Evolutionary conservation across 2,888 invertebrate genomes (phyloP), one percentile per base, ranked within the genome.

Genomic region (Cataglyphis altisquamis): DNA sequence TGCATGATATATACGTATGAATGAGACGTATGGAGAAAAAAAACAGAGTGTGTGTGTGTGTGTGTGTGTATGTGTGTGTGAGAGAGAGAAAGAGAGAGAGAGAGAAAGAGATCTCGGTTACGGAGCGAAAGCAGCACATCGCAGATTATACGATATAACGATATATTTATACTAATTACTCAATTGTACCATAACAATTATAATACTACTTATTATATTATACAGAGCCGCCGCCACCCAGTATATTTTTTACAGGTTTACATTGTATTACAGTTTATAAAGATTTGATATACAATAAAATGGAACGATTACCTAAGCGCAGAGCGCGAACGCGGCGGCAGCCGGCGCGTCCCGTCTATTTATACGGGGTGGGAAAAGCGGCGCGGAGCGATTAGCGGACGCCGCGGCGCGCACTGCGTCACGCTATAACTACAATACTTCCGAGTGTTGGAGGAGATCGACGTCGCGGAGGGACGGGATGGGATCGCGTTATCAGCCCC

Each of bases 191-290:
- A 94, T 93, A 94, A 93, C 91, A 91, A 94, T 94, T 93, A 94
- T 93, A 93, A 94, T 94, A 94, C 93, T 94, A 94, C 93, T 94
- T 94, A 94, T 93, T 92, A 91, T 94, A 94, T 94, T 93, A 94
- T 94, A 94, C 94, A 94, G 94, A 94, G 94, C 94, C 94, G 93
- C 93, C 94, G 94, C 93, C 94, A 94, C 94, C 94, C 94, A 94
- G 94, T 94, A 94, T 94, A 94, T 94, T 94, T 94, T 94, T 94
- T 94, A 94, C 94, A 94, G 94, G 94, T 94, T 94, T 94, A 94
- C 94, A 94, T 94, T 94, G 94, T 94, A 94, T 94, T 94, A 94
- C 94, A 94, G 94, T 94, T 94, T 94, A 94, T 94, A 94, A 94
- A 94, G 93, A 29, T 94, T 94, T 94, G 94, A 94, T 94, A 94